phyloP scores from a whole-genome alignment of 2,113 vertebrate genomes.

The Serilophus lunatus region DNA sequence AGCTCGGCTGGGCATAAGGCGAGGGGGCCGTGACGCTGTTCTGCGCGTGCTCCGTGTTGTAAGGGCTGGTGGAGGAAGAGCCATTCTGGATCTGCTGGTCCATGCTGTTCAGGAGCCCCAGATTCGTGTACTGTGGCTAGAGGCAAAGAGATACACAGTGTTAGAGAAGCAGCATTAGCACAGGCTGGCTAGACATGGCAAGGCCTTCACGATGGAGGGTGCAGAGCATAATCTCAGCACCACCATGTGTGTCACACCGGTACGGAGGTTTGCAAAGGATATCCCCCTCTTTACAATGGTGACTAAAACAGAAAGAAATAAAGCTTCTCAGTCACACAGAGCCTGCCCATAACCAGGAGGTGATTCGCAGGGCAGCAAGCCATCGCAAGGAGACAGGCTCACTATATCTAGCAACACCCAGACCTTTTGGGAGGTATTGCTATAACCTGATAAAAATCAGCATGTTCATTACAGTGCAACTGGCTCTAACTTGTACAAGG shows the following conservation, averaged over 20 bases:
- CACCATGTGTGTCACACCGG: rapidly evolving
- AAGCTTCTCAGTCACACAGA: not conserved
- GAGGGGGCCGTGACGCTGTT: conserved; percentile 94
- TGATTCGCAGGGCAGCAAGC: not conserved
- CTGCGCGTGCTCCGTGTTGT: conserved; percentile 92
- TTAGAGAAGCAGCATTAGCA: not conserved
- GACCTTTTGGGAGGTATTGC: not conserved
- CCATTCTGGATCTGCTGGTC: conserved; percentile 97
- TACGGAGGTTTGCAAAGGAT: not conserved
- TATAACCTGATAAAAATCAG: not conserved
- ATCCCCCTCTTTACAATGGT: not conserved
- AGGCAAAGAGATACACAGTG: not conserved
- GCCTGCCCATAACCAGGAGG: not conserved
- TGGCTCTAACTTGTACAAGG: not conserved
- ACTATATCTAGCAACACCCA: not conserved
- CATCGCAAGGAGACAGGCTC: not conserved
- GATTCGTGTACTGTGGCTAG: conserved; percentile 96
- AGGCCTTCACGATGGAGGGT: rapidly evolving
- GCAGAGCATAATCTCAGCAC: not conserved
- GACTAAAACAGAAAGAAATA: not conserved
- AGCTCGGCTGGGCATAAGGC: conserved; percentile 96
- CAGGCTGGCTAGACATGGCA: rapidly evolving
- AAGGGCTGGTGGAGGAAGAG: conserved; percentile 95
- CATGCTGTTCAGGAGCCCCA: conserved; percentile 98
- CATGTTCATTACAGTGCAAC: not conserved